Base-by-base conservation (phyloP, 2,888 invertebrate genomes). In the Anthophora plumipes region DNA sequence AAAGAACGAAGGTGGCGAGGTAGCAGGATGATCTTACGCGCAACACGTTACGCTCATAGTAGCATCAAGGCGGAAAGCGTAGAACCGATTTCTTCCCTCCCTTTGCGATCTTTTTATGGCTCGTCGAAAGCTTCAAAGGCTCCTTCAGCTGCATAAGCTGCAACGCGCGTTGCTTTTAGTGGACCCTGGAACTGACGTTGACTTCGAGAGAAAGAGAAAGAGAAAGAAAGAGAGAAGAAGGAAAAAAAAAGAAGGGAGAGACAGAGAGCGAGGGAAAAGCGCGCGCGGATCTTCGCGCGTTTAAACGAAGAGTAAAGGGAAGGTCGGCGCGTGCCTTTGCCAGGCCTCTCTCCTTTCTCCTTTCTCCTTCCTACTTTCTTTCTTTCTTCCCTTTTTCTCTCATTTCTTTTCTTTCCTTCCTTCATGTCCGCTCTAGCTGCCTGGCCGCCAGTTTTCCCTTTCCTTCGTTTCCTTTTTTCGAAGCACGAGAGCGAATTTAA, bases 401-500 rank as follows among this genome's bases (percentile, higher is more conserved):
- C 20, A 31, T 0, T 70, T 25, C 25, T 12, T 60, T 6, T 20
- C 39, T 41, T 5, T n/a, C 12, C 14, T 14, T 12, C 20, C 7
- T 25, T 7, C 11, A 31, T n/a, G 9, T 22, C 22, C 25, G 11
- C 41, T 59, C 50, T 50, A 22, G 50, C 9, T 14, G 14, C 46
- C 43, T 17, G n/a, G 17, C 52, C 11, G 57, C 54, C 68, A 25
- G 63, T 66, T 64, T 55, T 54, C 55, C 59, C 37, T 60, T 69
- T 67, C 68, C 71, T 59, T 52, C 48, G 60, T 76, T 68, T 71
- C 64, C 52, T 76, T 83, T 55, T 88, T 87, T 84, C 83, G 67
- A 84, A 75, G 85, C 83, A 84, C 77, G 72, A 84, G 85, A 80
- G 86, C 83, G 74, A 87, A 89, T 90, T 90, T 90, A 90, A 90